These are phyloP conservation scores for Macrosoma leucophasiata DNA, from an alignment of 2,888 invertebrate species.

Conservation along the genomic window DNA sequence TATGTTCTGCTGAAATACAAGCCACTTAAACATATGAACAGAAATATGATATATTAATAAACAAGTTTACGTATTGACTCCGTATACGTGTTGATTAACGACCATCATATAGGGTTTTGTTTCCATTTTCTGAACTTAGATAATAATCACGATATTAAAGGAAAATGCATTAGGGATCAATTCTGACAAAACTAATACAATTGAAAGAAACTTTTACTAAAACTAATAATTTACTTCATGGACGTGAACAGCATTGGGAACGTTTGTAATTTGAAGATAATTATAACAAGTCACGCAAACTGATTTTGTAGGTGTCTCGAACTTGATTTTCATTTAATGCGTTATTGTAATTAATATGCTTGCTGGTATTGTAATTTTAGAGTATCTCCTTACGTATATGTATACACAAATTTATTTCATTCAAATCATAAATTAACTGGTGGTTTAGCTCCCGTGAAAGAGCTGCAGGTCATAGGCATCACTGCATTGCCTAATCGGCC, in stretches of 20 bases:
- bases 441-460: too few relatives aligned
- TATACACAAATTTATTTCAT: too few relatives aligned
- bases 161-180: conserved; percentile 66
- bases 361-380: too few relatives aligned
- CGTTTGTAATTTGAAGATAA: conserved; percentile 56
- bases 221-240: conserved; percentile 70
- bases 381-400: too few relatives aligned
- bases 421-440: too few relatives aligned
- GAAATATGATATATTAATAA: conserved; percentile 7
- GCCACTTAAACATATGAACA: conserved; percentile 27
- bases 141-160: conserved; percentile 52
- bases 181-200: conserved; percentile 63
- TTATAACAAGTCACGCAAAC: conserved; percentile 66
- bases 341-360: too few relatives aligned
- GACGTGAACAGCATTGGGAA: conserved; percentile 56
- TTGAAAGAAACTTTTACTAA: conserved; percentile 64
- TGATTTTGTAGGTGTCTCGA: too few relatives aligned
- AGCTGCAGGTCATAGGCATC: too few relatives aligned
- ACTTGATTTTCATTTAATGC: too few relatives aligned
- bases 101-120: conserved; percentile 4
- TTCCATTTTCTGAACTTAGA: conserved; percentile 34
- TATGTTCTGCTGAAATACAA: conserved; percentile 53
- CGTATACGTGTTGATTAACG: too few relatives aligned
- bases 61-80: too few relatives aligned
- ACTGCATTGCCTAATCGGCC: too few relatives aligned